Conservation (phyloP, 2,888 invertebrate genomes). For the Dryocosmus kuriphilus region DNA sequence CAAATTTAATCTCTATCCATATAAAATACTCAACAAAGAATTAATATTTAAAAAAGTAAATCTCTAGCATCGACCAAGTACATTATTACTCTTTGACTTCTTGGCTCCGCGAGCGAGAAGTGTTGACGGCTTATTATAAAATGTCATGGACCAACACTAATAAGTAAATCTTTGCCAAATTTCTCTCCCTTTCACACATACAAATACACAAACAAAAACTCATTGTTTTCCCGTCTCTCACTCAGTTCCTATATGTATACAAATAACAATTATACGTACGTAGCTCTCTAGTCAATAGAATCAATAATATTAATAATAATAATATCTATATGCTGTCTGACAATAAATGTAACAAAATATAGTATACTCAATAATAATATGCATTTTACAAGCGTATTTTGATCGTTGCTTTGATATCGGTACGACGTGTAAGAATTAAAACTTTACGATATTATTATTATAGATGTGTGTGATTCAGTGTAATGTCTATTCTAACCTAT, state of each 20-base stretch:
- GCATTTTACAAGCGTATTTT: slow-evolving; percentile 78
- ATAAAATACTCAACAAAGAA: slow-evolving; percentile 26
- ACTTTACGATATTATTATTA: slow-evolving; percentile 54
- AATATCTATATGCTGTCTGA: slow-evolving; percentile 49
- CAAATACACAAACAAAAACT: slow-evolving; percentile 44
- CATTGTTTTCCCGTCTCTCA: slow-evolving; percentile 44
- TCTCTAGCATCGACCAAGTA: slow-evolving; percentile 38
- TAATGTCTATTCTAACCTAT: slow-evolving; percentile 56
- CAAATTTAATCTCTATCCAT: slow-evolving; percentile 2
- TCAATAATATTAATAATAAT: slow-evolving; percentile 69
- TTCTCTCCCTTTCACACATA: slow-evolving; percentile 49
- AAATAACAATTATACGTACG: slow-evolving; percentile 73
- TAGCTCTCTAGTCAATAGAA: slow-evolving; percentile 70
- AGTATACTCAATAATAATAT: slow-evolving; percentile 72
- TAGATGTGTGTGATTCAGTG: slow-evolving; percentile 47
- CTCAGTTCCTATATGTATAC: slow-evolving; percentile 64
- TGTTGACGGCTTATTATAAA: slow-evolving; percentile 47
- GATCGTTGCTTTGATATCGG: slow-evolving; percentile 77
- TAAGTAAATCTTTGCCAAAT: slow-evolving; percentile 56
- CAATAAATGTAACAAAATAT: slow-evolving; percentile 75
- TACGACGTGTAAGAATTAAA: slow-evolving; percentile 60
- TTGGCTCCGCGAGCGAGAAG: slow-evolving; percentile 24
- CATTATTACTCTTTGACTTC: slow-evolving; percentile 35
- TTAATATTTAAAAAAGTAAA: slow-evolving; percentile 20
- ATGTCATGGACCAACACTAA: slow-evolving; percentile 73